Evolutionary conservation across 2,113 vertebrate species (phyloP).

Genomic region (Noctilio leporinus): DNA sequence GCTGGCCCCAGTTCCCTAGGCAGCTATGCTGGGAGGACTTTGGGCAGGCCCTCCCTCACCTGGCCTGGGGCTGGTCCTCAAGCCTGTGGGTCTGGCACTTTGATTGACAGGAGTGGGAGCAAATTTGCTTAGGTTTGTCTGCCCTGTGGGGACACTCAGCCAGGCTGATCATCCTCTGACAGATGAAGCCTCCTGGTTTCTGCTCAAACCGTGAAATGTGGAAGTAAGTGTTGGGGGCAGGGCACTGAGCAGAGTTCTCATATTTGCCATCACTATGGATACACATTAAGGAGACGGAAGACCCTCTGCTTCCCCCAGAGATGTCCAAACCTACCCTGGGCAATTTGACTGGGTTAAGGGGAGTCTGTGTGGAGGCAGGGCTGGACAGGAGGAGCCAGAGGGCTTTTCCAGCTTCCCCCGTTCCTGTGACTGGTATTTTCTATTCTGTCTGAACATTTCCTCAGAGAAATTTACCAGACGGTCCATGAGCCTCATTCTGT

Average conservation of each 20-base stretch:
- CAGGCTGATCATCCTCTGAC: not conserved
- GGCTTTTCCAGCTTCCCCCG: not conserved
- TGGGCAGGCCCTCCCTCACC: too few relatives aligned
- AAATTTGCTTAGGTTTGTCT: slow-evolving; percentile 9
- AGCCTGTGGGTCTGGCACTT: not conserved
- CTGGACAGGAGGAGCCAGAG: not conserved
- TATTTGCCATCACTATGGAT: not conserved
- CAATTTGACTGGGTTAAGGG: not conserved
- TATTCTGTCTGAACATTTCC: not conserved
- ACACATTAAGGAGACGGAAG: not conserved
- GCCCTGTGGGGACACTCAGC: not conserved
- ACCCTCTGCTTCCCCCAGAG: not conserved
- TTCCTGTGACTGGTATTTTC: not conserved
- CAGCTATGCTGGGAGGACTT: not conserved
- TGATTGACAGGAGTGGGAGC: not conserved
- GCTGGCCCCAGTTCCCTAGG: not conserved
- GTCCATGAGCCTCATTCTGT: not conserved
- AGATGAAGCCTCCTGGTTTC: not conserved
- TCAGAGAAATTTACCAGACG: not conserved
- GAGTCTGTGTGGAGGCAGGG: not conserved
- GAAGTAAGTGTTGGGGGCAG: not conserved
- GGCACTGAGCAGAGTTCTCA: not conserved
- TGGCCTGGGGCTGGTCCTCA: not conserved
- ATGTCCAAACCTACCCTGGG: too few relatives aligned
- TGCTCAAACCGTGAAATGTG: not conserved